phyloP scores from a whole-genome alignment of 2,888 invertebrate species.

The Lasius fuliginosus region DNA sequence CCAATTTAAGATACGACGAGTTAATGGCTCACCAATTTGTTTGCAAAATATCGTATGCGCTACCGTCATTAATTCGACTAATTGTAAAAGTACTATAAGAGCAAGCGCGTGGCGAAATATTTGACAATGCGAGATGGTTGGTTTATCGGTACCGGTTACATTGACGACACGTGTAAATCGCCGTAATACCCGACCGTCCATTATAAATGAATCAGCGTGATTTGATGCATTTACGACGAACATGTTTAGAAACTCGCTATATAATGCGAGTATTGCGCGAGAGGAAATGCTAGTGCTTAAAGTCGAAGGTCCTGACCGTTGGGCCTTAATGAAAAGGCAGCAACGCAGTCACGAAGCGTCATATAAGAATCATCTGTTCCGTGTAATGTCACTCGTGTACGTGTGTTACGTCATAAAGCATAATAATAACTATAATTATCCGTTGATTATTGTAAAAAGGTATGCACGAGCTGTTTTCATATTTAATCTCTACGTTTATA shows the following conservation, averaged over 20 bases:
- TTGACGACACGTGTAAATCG: slow-evolving; percentile 41
- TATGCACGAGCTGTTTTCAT: not conserved
- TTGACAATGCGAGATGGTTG: not conserved
- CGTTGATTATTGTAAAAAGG: not conserved
- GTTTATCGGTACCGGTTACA: not conserved
- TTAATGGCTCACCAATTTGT: slow-evolving; percentile 23
- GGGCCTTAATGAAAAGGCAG: slow-evolving; percentile 45
- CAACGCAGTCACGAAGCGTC: slow-evolving; percentile 19
- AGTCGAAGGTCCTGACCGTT: slow-evolving; percentile 51
- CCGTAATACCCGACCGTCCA: slow-evolving; percentile 19
- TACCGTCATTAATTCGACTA: not conserved
- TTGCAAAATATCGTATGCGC: slow-evolving; percentile 33
- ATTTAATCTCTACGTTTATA: slow-evolving; percentile 9
- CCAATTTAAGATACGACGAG: slow-evolving; percentile 32
- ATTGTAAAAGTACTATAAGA: slow-evolving; percentile 8
- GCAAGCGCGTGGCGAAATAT: slow-evolving; percentile 27
- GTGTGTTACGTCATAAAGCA: not conserved
- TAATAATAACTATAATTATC: slow-evolving; percentile 13
- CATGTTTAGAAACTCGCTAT: slow-evolving; percentile 22
- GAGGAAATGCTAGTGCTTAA: slow-evolving; percentile 46
- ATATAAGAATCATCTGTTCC: slow-evolving; percentile 22
- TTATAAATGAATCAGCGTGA: slow-evolving; percentile 51
- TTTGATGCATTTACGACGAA: slow-evolving; percentile 26
- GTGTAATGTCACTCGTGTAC: not conserved
- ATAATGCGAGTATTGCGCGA: slow-evolving; percentile 28